Evolutionary conservation across 2,113 vertebrate genomes (phyloP).

Genomic region (Ptyas mucosa): DNA sequence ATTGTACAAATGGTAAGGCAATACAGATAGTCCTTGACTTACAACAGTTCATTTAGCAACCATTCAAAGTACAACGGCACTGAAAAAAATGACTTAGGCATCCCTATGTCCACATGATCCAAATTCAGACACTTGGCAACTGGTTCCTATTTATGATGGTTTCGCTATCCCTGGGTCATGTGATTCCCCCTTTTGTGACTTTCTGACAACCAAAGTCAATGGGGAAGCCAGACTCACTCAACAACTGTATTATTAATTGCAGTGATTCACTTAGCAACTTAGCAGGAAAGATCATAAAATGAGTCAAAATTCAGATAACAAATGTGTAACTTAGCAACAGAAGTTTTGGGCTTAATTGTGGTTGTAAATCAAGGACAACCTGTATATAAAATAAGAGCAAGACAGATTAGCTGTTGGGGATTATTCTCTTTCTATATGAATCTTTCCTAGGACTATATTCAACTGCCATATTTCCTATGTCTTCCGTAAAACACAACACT

Average conservation of each 20-base stretch:
- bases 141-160: background rate
- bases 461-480: background rate
- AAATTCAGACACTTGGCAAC: background rate
- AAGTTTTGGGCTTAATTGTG: background rate
- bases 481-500: background rate
- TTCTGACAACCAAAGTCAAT: background rate
- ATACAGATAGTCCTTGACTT: background rate
- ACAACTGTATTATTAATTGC: background rate
- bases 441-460: background rate
- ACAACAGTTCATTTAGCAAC: background rate
- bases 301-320: background rate
- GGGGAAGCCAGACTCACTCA: background rate
- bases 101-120: background rate
- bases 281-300: background rate
- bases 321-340: background rate
- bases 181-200: background rate
- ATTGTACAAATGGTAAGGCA: background rate
- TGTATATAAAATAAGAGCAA: background rate
- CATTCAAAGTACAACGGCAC: background rate
- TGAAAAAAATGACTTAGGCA: background rate
- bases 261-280: background rate
- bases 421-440: background rate
- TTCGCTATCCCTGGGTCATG: background rate
- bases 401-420: background rate
- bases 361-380: background rate